phyloP scores from a whole-genome alignment of 2,888 invertebrate genomes.

The Caenorhabditis doughertyi region DNA sequence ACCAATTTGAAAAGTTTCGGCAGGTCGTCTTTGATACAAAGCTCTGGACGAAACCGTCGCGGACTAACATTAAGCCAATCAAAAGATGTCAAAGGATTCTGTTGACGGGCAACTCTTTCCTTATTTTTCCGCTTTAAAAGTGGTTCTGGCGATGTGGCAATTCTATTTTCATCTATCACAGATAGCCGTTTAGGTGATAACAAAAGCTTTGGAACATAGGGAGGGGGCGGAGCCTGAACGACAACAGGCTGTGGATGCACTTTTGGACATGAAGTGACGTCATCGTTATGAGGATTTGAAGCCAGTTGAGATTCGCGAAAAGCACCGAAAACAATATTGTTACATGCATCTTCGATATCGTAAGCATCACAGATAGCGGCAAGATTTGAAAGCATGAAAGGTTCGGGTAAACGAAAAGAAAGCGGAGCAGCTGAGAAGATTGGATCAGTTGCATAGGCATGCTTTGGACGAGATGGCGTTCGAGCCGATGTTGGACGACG shows the following conservation, averaged over 20 bases:
- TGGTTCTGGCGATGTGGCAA: slow-evolving; percentile 71
- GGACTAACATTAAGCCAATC: slow-evolving; percentile 82
- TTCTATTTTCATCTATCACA: slow-evolving; percentile 59
- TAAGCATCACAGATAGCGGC: slow-evolving; percentile 78
- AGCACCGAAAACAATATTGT: slow-evolving; percentile 58
- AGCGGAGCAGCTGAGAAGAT: slow-evolving; percentile 63
- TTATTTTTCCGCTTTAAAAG: slow-evolving; percentile 77
- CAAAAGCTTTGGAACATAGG: slow-evolving; percentile 60
- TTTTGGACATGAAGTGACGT: slow-evolving; percentile 39
- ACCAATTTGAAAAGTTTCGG: slow-evolving; percentile 75
- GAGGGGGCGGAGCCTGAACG: slow-evolving; percentile 47
- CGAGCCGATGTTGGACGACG: slow-evolving; percentile 48
- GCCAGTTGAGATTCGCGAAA: slow-evolving; percentile 49
- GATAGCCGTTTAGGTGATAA: slow-evolving; percentile 60
- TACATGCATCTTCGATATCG: slow-evolving; percentile 67
- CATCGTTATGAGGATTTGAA: slow-evolving; percentile 20
- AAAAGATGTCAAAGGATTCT: slow-evolving; percentile 75
- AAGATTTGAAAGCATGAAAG: slow-evolving; percentile 80
- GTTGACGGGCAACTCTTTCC: slow-evolving; percentile 72
- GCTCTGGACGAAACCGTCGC: slow-evolving; percentile 62
- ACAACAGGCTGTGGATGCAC: slow-evolving; percentile 36
- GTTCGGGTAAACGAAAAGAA: slow-evolving; percentile 74
- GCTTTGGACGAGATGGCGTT: slow-evolving; percentile 12
- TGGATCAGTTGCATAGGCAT: slow-evolving; percentile 53
- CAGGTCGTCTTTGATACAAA: slow-evolving; percentile 72